Percentiles rank a stretch among this genome's conserved stretches.
Conservation (phyloP, 2,797 vertebrate genomes). For the Enteromius radiatus region DNA sequence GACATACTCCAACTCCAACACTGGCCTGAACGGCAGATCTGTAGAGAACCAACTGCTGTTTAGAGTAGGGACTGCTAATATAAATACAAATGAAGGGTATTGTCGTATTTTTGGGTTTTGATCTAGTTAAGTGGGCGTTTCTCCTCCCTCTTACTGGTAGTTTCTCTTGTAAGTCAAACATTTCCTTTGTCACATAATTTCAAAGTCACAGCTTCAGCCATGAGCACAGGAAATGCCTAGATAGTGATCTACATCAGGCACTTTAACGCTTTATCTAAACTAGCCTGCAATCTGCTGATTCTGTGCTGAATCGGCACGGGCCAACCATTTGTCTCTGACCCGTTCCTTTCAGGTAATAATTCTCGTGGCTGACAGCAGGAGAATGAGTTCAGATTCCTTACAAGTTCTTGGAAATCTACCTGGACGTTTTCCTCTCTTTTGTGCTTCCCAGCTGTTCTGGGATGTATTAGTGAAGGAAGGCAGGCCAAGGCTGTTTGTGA, state of each 20-base stretch:
- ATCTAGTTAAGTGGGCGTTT: background rate
- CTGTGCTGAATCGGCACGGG: slow-evolving; percentile 12
- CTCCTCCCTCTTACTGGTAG: background rate
- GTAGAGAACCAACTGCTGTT: slow-evolving; percentile 11
- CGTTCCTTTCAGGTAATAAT: slow-evolving; percentile 29
- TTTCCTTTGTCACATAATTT: slow-evolving; percentile 8
- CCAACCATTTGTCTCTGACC: slow-evolving; percentile 4
- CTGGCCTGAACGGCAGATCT: background rate
- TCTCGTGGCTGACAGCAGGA: slow-evolving; percentile 27
- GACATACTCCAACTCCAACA: background rate
- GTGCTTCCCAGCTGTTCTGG: slow-evolving; percentile 41
- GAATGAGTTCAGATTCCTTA: background rate
- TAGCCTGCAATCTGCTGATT: slow-evolving; percentile 41
- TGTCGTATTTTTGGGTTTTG: background rate
- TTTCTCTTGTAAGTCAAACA: background rate
- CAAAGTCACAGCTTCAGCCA: slow-evolving; percentile 6
- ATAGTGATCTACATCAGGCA: slow-evolving; percentile 48
- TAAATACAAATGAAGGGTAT: background rate
- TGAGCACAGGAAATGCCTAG: slow-evolving; percentile 50
- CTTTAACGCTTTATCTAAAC: slow-evolving; percentile 25
- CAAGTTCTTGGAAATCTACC: slow-evolving; percentile 18
- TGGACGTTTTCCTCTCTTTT: background rate
- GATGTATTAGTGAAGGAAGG: slow-evolving; percentile 29
- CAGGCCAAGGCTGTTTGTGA: slow-evolving; percentile 42
- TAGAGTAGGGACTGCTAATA: background rate